Evolutionary conservation across 2,888 invertebrate genomes (phyloP).

Genomic region (Cheilosia impressa): DNA sequence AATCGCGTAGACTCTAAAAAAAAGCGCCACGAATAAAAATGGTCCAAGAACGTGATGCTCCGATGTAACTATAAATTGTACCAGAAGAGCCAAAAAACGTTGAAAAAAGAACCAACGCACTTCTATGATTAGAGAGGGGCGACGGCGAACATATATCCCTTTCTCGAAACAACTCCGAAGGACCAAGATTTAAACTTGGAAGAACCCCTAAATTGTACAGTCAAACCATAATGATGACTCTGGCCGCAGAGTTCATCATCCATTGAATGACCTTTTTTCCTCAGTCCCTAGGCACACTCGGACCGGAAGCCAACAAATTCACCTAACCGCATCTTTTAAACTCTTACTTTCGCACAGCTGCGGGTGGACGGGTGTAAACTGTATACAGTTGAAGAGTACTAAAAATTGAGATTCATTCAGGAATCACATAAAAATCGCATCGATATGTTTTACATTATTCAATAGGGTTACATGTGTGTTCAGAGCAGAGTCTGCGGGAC

Average conservation of each 20-base stretch:
- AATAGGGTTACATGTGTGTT: constrained; percentile 75
- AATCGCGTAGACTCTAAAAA: constrained; percentile 64
- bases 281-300: constrained; percentile 28
- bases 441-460: constrained; percentile 77
- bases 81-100: neutral
- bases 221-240: constrained; percentile 49
- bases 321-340: constrained; percentile 62
- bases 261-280: constrained; percentile 3
- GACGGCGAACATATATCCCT: constrained; percentile 11
- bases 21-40: constrained; percentile 68
- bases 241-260: constrained; percentile 39
- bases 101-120: constrained; percentile 58
- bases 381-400: constrained; percentile 55
- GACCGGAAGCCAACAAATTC: constrained; percentile 33
- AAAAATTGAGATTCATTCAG: constrained; percentile 75
- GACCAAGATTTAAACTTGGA: constrained; percentile 34
- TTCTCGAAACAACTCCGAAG: neutral
- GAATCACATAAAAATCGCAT: constrained; percentile 77
- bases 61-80: constrained; percentile 68
- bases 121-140: constrained; percentile 56
- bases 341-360: constrained; percentile 44
- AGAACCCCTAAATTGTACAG: constrained; percentile 40
- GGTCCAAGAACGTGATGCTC: constrained; percentile 72
- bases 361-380: neutral
- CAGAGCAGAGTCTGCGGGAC: constrained; percentile 14